Evolutionary conservation across 2,888 invertebrate species (phyloP), one percentile per base, ranked within the genome.

Genomic region (Drosophila recens): DNA sequence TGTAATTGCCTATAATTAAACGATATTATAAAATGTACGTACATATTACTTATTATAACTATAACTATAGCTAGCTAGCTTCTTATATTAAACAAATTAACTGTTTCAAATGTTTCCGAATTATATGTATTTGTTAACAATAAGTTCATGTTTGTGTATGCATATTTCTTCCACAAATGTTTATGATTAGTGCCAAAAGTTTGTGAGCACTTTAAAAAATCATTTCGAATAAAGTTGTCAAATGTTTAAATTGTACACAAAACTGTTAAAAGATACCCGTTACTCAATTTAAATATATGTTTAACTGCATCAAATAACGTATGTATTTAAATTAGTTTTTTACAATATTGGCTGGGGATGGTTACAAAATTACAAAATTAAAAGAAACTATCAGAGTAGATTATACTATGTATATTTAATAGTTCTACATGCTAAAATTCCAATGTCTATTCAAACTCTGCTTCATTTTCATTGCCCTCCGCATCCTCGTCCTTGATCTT

Each of bases 161-260:
- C 64, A 70, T 83, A 71, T 51, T 56, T 64, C 56, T 76, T 67
- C 48, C 43, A 42, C 45, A 73, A 38, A 45, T 56, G 49, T 72
- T 65, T 40, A 74, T 70, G 62, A 72, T 73, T 64, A 56, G 80
- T 82, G 80, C 80, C 82, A 79, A 82, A 82, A 58, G 20, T 63
- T 71, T 71, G 64, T 64, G 67, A 38, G 65, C 77, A 62, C 58
- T 66, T 58, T 30, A 51, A 33, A 53, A 53, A 54, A 49, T n/a
- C 38, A 45, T 43, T 64, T 73, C 58, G 67, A 86, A 83, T 82
- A 86, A 86, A 80, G 52, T 72, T 80, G 49, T 72, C 38, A 66
- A 48, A 40, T 52, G n/a, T 54, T 65, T 45, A 42, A 59, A 59
- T 27, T 46, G 45, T 52, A 38, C 6, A 52, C 10, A 34, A 17